phyloP scores from a whole-genome alignment of 2,797 vertebrate genomes.

The Neomorphus geoffroyi region DNA sequence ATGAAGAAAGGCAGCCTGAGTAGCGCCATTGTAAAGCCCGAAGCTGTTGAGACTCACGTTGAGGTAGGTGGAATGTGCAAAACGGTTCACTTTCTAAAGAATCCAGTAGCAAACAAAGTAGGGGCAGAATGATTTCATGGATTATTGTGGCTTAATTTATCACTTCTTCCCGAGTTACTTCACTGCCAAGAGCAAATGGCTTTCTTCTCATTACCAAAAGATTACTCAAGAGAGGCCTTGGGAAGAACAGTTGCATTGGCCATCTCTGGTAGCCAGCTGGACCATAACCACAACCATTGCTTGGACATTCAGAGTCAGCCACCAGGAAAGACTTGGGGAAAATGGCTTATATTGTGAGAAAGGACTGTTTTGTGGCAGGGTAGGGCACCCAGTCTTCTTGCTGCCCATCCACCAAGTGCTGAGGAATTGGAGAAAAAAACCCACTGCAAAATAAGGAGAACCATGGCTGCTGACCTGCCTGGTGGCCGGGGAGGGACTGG shows the following conservation, averaged over 20 bases:
- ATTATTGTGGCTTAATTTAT: neutral
- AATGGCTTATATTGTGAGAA: no score
- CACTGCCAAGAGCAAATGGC: neutral
- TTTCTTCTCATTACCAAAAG: neutral
- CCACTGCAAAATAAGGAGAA: no score
- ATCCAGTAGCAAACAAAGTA: neutral
- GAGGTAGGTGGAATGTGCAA: neutral
- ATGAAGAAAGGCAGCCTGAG: neutral
- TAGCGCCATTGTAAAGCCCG: neutral
- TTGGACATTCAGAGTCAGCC: no score
- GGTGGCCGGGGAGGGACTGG: accelerated
- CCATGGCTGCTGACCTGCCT: neutral
- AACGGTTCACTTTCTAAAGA: neutral
- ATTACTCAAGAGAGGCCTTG: neutral
- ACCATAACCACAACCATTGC: no score
- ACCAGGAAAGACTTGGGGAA: no score
- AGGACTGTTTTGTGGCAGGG: no score
- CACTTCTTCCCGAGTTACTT: neutral
- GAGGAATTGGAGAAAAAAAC: no score
- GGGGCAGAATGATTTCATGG: neutral
- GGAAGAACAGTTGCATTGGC: neutral
- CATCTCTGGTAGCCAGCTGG: no score
- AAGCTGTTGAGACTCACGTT: neutral
- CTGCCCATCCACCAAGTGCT: no score
- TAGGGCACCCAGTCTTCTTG: no score